Conservation (phyloP, 2,113 vertebrate genomes). For the Danionella cerebrum region DNA sequence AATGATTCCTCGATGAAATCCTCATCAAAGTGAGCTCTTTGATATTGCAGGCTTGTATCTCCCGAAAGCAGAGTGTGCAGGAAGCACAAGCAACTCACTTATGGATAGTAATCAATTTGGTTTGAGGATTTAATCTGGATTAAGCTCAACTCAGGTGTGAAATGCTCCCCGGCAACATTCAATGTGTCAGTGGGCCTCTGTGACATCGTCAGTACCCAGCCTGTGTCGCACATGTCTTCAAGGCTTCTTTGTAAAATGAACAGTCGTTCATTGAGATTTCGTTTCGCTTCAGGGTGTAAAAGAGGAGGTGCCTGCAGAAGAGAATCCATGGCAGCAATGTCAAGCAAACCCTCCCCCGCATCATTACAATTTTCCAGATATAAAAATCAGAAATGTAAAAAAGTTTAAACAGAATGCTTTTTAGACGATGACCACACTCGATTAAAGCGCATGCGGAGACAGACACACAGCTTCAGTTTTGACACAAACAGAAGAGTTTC, state of each 20-base stretch:
- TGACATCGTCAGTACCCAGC: constrained; percentile 2
- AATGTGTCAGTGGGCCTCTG: neutral
- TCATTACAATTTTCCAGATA: constrained; percentile 27
- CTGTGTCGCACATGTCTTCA: neutral
- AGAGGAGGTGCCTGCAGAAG: neutral
- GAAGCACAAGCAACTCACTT: neutral
- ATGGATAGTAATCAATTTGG: neutral
- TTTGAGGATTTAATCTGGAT: neutral
- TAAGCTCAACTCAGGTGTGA: neutral
- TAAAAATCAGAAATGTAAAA: neutral
- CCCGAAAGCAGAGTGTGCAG: neutral
- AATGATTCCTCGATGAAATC: constrained; percentile 20
- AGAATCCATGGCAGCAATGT: neutral
- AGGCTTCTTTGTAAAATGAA: neutral
- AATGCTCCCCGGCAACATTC: neutral
- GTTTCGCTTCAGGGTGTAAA: too few species aligned
- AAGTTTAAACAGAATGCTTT: neutral
- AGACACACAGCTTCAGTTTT: too few species aligned
- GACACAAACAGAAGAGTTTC: neutral
- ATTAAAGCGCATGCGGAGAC: too few species aligned
- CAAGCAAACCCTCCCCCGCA: neutral
- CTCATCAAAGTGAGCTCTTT: constrained; percentile 31
- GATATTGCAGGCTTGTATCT: constrained; percentile 31
- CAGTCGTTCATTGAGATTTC: neutral
- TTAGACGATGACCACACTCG: neutral